Evolutionary conservation across 2,888 invertebrate species (phyloP), one percentile per base, ranked within the genome.

Genomic region (Oligia latruncula): DNA sequence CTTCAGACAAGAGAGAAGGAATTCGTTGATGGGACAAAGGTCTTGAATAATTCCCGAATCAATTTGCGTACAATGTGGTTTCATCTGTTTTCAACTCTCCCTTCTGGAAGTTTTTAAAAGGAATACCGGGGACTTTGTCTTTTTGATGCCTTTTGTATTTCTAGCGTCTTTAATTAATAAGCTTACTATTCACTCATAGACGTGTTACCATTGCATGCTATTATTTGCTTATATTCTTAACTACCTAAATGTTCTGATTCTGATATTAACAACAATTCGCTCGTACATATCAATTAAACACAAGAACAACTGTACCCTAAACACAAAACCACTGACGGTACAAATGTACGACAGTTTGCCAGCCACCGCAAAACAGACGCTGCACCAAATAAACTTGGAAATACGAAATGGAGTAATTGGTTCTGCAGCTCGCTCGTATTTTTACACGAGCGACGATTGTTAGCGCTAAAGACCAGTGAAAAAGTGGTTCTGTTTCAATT

Each of bases 391-490:
- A 79, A 82, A 87, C 78, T 85, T 74, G 71, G 79, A 78, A 80
- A 85, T 71, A 82, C 80, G 49, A 82, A 90, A 87, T 84, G 74
- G 82, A 87, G 83, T 86, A 86, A 87, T 88, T 83, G 80, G 73
- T 81, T 86, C 83, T 83, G 72, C 71, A 81, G 79, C 67, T 70
- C 62, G 71, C 43, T 81, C 60, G 81, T 86, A 88, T 78, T 86
- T 85, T 86, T 77, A 75, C 70, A 75, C 73, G 74, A 77, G 17
- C 58, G 62, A 76, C 72, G 75, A 74, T 70, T 77, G 78, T 81
- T 81, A 71, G 67, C 49, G 70, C 66, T 71, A 64, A 87, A 83
- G 35, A 72, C 68, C 46, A 73, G 67, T 73, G 76, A 77, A 76
- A 79, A 71, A 79, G 71, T 68, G 65, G 65, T 76, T 79, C 71